A percentile compares a stretch with the other conserved stretches of the same genome.
These are phyloP conservation scores for Noctua pronuba DNA, from an alignment of 2,888 invertebrate genomes.

Conservation along the genomic window DNA sequence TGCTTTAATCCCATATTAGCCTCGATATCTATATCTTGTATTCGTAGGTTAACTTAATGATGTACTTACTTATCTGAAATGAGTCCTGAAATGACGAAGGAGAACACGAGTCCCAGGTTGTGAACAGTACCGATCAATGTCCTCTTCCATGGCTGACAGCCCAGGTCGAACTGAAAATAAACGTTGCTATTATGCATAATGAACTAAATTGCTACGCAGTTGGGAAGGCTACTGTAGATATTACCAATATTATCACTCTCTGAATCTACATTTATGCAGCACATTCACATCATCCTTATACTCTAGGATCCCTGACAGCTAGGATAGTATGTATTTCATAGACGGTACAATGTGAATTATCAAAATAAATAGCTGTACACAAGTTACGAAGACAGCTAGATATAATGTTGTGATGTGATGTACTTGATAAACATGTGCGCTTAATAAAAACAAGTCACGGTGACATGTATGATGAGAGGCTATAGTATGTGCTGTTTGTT, in stretches of 20 bases:
- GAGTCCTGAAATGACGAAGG: constrained; percentile 92
- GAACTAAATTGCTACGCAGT: background rate
- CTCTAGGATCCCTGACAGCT: background rate
- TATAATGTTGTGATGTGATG: background rate
- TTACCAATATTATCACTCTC: background rate
- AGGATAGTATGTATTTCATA: background rate
- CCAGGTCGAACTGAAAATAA: constrained; percentile 91
- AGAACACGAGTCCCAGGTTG: constrained; percentile 93
- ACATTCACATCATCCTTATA: background rate
- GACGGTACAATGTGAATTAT: background rate
- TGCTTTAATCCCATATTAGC: background rate
- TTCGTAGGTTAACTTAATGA: background rate
- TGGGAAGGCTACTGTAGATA: background rate
- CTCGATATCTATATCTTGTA: background rate
- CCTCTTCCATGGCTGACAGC: constrained; percentile 93
- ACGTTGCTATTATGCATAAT: background rate
- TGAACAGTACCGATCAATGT: constrained; percentile 94
- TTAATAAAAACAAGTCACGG: constrained; percentile 2
- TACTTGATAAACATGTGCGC: background rate
- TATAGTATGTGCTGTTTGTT: too few relatives aligned
- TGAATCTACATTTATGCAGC: background rate
- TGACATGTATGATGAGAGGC: background rate
- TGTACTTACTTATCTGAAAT: constrained; percentile 93
- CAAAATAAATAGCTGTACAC: background rate
- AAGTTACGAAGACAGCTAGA: background rate